Conservation (phyloP, 2,113 vertebrate genomes). For the Neodon shergylaensis region DNA sequence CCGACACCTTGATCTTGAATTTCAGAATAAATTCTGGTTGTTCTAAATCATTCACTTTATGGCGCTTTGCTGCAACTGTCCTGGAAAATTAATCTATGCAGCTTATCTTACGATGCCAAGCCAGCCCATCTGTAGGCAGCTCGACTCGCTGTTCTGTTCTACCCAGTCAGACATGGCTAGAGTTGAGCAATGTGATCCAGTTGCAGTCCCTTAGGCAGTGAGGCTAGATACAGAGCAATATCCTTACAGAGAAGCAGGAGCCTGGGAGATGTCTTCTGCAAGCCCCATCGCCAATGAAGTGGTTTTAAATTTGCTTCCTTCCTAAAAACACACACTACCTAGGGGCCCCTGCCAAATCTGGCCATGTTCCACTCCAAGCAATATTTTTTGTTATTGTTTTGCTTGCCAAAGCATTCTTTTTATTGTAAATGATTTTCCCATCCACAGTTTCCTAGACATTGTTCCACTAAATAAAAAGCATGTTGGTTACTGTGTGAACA, state of each 20-base stretch:
- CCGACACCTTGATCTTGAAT: not conserved
- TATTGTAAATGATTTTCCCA: not conserved
- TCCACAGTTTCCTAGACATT: not conserved
- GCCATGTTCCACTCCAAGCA: not conserved
- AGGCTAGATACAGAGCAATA: not conserved
- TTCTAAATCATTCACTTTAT: not conserved
- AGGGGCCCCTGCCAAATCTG: not conserved
- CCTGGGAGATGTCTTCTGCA: not conserved
- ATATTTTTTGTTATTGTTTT: not conserved
- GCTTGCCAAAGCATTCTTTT: constrained; percentile 37
- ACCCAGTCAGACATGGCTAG: not conserved
- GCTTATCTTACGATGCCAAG: not conserved
- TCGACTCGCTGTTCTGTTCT: not conserved
- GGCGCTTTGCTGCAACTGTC: not conserved
- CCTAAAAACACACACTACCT: not conserved
- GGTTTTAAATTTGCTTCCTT: not conserved
- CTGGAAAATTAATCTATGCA: not conserved
- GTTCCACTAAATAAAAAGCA: not conserved
- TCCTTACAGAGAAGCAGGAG: not conserved
- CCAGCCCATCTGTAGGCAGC: not conserved
- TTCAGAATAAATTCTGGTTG: not conserved
- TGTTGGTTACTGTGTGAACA: not conserved
- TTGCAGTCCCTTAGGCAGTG: not conserved
- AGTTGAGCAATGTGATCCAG: not conserved
- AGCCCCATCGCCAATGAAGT: not conserved